Evolutionary conservation across 2,888 invertebrate genomes (phyloP).

Genomic region (Ariolimax columbianus): DNA sequence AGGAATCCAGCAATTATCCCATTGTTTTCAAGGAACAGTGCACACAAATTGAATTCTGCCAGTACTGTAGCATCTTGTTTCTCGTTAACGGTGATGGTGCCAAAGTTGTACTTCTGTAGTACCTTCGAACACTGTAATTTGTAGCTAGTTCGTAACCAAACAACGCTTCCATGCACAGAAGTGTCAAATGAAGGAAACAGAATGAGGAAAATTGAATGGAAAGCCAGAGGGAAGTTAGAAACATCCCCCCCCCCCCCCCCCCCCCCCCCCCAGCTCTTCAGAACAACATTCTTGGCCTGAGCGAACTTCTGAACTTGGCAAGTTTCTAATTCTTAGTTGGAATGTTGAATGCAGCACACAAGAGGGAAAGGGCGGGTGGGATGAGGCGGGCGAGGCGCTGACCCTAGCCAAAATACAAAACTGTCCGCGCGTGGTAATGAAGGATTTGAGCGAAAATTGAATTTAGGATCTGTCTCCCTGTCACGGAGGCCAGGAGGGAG

Average conservation of each 20-base stretch:
- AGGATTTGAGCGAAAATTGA: constrained; percentile 46
- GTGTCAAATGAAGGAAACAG: neutral
- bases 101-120: neutral
- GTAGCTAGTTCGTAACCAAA: neutral
- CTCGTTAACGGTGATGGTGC: neutral
- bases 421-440: constrained; percentile 31
- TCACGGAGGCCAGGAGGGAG: constrained; percentile 14
- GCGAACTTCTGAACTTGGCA: constrained; percentile 18
- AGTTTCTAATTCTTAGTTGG: neutral
- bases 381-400: neutral
- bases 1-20: neutral
- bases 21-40: neutral
- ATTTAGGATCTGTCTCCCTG: constrained; percentile 46
- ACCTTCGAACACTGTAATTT: neutral
- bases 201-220: neutral
- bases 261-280: neutral
- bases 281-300: neutral
- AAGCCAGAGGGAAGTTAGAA: neutral
- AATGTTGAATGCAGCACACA: constrained; percentile 2
- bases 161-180: neutral
- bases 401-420: constrained; percentile 23
- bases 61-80: neutral
- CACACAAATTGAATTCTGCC: neutral
- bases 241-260: neutral
- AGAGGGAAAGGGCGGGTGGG: too few species aligned